Base-by-base conservation (phyloP, 2,797 vertebrate species). In the Rachycentron canadum region DNA sequence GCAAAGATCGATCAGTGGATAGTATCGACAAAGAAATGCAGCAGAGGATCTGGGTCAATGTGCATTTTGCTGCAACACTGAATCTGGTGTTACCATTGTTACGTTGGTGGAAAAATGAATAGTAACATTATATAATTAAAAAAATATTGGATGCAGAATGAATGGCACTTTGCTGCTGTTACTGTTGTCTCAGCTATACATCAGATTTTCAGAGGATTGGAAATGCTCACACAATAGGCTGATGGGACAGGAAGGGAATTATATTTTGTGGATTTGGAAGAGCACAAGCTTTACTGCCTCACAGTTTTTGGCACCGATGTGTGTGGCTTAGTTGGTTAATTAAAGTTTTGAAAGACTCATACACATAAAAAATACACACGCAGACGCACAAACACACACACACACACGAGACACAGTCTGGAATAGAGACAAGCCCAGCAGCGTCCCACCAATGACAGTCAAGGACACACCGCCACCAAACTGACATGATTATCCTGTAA, bases 381-480 rank as follows among this genome's bases (percentile, higher is more conserved):
- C 38, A 57, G n/a, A n/a, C n/a, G n/a, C n/a, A n/a, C 40, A 71
- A n/a, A 76, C 30, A 56, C 43, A 43, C 41, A 73, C 3, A 62
- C 66, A 52, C 47, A 70, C 1, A 53, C 66, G n/a, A n/a, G n/a
- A 64, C 69, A 81, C 1, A 81, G 47, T 81, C 76, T 88, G 86
- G 79, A 85, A 76, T 56, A 30, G 75, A 85, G 72, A 84, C 79
- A 75, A 78, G 64, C 66, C 68, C 74, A 57, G 76, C 83, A 86
- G 76, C 78, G 45, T 75, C 68, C 63, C 57, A 66, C 83, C 89
- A 92, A 89, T 87, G 82, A 89, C 73, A 89, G 28, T 76, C 87
- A 93, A 94, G 92, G 92, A 89, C 91, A 86, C 67, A 58, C 47
- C 3, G 38, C 50, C 62, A 68, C 76, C 72, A 67, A 75, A 75